Conservation (phyloP, 2,888 invertebrate species). For the Auanema sp. region DNA sequence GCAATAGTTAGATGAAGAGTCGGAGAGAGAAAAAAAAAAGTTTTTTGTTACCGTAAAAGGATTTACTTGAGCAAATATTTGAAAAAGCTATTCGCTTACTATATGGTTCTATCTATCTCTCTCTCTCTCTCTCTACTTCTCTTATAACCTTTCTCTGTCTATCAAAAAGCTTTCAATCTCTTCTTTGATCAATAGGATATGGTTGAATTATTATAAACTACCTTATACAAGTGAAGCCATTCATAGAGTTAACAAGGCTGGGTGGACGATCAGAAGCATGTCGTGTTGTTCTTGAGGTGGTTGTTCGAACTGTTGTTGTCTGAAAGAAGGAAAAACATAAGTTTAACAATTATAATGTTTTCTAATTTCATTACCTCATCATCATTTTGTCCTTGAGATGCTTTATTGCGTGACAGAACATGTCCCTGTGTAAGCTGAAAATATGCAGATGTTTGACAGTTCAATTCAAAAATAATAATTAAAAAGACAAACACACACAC, state of each 20-base stretch:
- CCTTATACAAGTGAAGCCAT: conserved; percentile 17
- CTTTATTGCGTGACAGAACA: conserved; percentile 12
- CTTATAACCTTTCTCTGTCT: too few species aligned
- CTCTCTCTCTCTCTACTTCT: too few species aligned
- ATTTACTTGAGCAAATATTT: conserved; percentile 4
- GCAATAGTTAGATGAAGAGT: too few species aligned
- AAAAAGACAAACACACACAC: background rate
- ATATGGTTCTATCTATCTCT: background rate
- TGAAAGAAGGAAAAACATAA: background rate
- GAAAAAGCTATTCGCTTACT: background rate
- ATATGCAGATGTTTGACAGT: background rate
- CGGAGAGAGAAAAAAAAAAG: too few species aligned
- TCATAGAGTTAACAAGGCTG: conserved; percentile 14
- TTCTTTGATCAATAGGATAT: background rate
- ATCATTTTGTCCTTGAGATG: conserved; percentile 8
- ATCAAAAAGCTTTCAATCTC: too few species aligned
- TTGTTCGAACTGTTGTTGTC: conserved; percentile 13
- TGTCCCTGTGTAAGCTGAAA: conserved; percentile 17
- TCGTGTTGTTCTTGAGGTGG: conserved; percentile 15
- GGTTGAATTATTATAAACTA: conserved; percentile 5
- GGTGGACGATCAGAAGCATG: conserved; percentile 15
- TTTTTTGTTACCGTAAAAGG: too few species aligned
- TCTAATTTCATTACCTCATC: conserved; percentile 10
- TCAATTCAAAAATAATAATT: background rate
- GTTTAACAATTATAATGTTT: background rate